phyloP scores from a whole-genome alignment of 2,797 vertebrate genomes.

The Chiloscyllium punctatum region DNA sequence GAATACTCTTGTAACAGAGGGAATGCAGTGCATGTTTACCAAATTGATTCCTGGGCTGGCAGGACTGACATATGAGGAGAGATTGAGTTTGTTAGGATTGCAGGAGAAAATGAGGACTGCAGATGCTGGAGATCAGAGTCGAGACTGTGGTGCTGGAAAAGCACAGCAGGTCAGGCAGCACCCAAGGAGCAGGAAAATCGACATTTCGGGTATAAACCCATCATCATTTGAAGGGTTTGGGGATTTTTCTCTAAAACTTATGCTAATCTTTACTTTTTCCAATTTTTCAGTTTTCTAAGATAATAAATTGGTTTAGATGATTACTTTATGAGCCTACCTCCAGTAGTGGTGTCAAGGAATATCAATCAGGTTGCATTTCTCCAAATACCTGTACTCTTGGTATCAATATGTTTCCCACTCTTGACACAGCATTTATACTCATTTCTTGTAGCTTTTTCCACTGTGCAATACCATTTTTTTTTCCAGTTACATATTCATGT shows the following conservation, averaged over 20 bases:
- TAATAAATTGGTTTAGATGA: neutral
- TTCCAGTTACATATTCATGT: neutral
- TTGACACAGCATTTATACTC: neutral
- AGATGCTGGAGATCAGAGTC: too few species aligned
- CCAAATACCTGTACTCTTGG: neutral
- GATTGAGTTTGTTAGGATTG: too few species aligned
- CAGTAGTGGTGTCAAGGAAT: neutral
- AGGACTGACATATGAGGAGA: too few species aligned
- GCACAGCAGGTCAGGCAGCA: too few species aligned
- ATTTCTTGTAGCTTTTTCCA: neutral
- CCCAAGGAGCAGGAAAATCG: too few species aligned
- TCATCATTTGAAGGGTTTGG: neutral
- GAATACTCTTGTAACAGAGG: too few species aligned
- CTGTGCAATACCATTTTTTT: neutral
- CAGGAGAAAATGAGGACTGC: too few species aligned
- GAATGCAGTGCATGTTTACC: too few species aligned
- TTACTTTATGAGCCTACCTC: neutral
- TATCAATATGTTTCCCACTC: neutral
- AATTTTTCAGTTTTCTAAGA: neutral
- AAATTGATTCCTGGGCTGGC: too few species aligned
- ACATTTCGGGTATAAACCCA: too few species aligned
- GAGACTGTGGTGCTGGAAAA: too few species aligned
- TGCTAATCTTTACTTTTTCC: neutral
- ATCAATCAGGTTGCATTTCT: neutral
- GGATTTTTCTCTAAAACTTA: neutral